Base-by-base conservation (phyloP, 2,888 invertebrate species). In the Eupithecia insigniata region DNA sequence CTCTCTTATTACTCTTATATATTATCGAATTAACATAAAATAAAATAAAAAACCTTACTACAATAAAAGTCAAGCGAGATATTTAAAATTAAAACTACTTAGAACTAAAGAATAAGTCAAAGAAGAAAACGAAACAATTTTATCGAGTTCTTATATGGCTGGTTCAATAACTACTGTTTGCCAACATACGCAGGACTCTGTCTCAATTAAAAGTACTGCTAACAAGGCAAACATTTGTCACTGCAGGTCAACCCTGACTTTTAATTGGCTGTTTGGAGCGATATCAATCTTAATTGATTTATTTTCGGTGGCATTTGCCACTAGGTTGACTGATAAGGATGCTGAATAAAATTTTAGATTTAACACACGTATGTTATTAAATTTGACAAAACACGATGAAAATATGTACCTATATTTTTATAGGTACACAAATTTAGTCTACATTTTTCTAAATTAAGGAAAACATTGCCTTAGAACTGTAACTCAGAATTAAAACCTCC, bases 171-270 rank as follows among this genome's bases (percentile, higher is more conserved):
- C 91, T 90, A 92, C 90, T 92, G 90, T 93, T 90, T 89, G 90
- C 82, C 83, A 83, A 82, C 85, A 84, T 80, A 87, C 86, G 84
- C 82, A 83, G 90, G 90, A 91, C 87, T 90, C 87, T 22, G 64
- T 87, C 89, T 89, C 92, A 94, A 93, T 93, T 94, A 92, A 94
- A 93, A 93, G 92, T 92, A 92, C 90, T 86, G 89, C 92, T 86
- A 87, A 92, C 92, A 92, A 87, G 87, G 87, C 90, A 92, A 92
- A 92, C 93, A 94, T 87, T 93, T 93, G 93, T 92, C 88, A 87
- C 84, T 83, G 88, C 88, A 80, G 81, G 93, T 92, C 88, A 87
- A 84, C 83, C 88, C 88, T 81, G 81, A 83, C 83, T 85, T 91
- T 92, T 93, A 92, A 93, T 93, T 93, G 92, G 90, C 88, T 90